Evolutionary conservation across 2,113 vertebrate species (phyloP).

Genomic region (sheep (Ovis aries)): DNA sequence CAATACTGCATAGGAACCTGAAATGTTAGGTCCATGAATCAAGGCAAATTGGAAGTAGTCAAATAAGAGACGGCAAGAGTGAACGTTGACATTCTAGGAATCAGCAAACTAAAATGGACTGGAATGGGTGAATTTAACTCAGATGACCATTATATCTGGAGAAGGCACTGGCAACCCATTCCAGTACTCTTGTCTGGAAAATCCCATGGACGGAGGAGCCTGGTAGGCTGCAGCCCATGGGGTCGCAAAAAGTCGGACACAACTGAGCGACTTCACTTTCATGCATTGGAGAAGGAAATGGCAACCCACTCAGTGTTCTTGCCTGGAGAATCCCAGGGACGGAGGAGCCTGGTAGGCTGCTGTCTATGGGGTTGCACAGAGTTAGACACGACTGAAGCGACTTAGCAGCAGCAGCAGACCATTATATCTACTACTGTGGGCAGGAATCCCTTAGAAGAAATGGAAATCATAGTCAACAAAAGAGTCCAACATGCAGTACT

Average conservation of each 20-base stretch:
- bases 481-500: not conserved
- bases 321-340: too few relatives aligned
- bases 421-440: not conserved
- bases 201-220: too few relatives aligned
- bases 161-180: too few relatives aligned
- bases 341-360: too few relatives aligned
- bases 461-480: not conserved
- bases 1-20: not conserved
- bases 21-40: not conserved
- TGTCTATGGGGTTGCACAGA: too few relatives aligned
- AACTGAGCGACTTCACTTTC: too few relatives aligned
- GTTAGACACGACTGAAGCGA: accelerated
- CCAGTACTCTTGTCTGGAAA: too few relatives aligned
- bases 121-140: not conserved
- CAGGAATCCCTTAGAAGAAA: not conserved
- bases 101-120: not conserved
- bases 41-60: not conserved
- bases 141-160: not conserved
- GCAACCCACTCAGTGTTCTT: too few relatives aligned
- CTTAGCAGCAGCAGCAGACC: not conserved
- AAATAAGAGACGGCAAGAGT: not conserved
- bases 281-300: too few relatives aligned
- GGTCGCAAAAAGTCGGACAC: too few relatives aligned
- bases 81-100: not conserved
- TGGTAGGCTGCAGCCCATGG: too few relatives aligned